Conservation (phyloP, 1,140 invertebrate genomes). For the silkworm (Bombyx mori) region ASM3026992v2 NC_085119.1:2762501-2763000, state of each 20-base stretch:
- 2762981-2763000: no score
- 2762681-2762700: neutral
- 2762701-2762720: neutral
- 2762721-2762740: neutral
- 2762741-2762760: neutral
- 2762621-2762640: conserved; percentile 14
- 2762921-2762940: neutral
- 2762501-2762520: no score
- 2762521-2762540: no score
- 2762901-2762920: no score
- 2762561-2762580: no score
- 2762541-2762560: no score
- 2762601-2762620: conserved; percentile 26
- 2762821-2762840: no score
- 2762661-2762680: neutral
- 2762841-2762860: no score
- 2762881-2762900: no score
- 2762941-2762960: neutral
- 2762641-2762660: conserved; percentile 10
- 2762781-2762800: neutral
- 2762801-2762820: no score
- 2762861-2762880: no score
- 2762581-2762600: conserved; percentile 22
- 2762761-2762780: neutral
- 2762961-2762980: neutral